Base-by-base conservation (phyloP, 2,113 vertebrate genomes). In the Festucalex cinctus region DNA sequence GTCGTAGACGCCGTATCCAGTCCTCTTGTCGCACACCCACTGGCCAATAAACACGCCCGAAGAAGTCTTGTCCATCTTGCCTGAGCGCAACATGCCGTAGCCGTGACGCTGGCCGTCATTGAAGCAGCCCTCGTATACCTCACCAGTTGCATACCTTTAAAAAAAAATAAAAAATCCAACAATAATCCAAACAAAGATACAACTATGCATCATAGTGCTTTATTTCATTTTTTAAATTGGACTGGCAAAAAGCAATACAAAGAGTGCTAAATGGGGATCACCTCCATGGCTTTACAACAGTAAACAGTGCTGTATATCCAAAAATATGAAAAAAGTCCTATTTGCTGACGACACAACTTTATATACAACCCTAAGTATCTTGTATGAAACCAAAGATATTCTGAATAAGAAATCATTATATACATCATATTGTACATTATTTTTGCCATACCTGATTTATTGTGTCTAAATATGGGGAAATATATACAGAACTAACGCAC, bases 121-220 rank as follows among this genome's bases (percentile, higher is more conserved):
- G 71, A 99, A 99, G 61, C 92, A 96, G n/a, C 97, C 97, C 80
- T 99, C 97, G 4, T 97, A 99, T 16, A 98, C 94, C 84, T 99
- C 95, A 0, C 97, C 95, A 0, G 87, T 93, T 22, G 94, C 95
- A 17, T 97, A 98, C 85, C 97, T 99, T 32, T 4, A 32, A 32
- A n/a, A n/a, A 63, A 7, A n/a, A n/a, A n/a, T n/a, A n/a, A n/a
- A n/a, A n/a, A n/a, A n/a, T n/a, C n/a, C n/a, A 48, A 39, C 63
- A 68, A 60, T n/a, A 20, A 20, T 19, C 51, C 16, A 36, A 39
- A 49, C 60, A 43, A 22, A 32, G 44, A 46, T 7, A 19, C 44
- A 46, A 20, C 19, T 19, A 6, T 35, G 3, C 28, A 9, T 16
- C 6, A 22, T 10, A 10, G n/a, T 22, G 22, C 2, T 32, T 32